Percentiles rank a stretch among this genome's conserved stretches.
Conservation (phyloP, 2,113 vertebrate genomes). For the Passer montanus region DNA sequence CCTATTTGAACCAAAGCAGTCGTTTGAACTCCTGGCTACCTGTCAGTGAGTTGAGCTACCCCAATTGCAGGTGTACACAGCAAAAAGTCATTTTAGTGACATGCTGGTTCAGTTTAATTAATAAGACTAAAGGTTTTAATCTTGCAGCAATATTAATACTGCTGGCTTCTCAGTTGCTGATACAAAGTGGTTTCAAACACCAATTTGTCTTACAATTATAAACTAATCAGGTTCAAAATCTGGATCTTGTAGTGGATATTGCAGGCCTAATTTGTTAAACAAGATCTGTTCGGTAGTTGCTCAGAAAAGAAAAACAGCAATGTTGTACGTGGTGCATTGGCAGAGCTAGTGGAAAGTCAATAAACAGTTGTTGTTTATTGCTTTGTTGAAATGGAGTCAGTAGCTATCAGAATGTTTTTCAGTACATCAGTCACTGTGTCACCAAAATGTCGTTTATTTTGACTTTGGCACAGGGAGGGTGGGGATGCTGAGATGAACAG, state of each 20-base stretch:
- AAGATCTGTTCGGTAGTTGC: neutral
- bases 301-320: neutral
- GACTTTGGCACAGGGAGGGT: neutral
- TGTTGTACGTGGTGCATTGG: neutral
- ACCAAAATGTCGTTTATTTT: neutral
- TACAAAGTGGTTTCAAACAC: neutral
- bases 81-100: neutral
- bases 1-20: neutral
- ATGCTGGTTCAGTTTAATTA: neutral
- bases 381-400: slow-evolving; percentile 34
- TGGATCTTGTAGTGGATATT: neutral
- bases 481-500: neutral
- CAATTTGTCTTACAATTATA: neutral
- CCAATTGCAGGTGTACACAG: neutral
- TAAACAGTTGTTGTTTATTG: slow-evolving; percentile 24
- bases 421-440: neutral
- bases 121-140: neutral
- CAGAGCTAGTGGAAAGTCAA: neutral
- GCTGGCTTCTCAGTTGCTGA: neutral
- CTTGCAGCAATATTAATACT: neutral
- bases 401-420: neutral
- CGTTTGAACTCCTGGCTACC: neutral
- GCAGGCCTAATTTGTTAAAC: neutral
- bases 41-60: neutral
- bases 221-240: neutral